Conservation (phyloP, 2,113 vertebrate genomes). For the Danionella cerebrum region DNA sequence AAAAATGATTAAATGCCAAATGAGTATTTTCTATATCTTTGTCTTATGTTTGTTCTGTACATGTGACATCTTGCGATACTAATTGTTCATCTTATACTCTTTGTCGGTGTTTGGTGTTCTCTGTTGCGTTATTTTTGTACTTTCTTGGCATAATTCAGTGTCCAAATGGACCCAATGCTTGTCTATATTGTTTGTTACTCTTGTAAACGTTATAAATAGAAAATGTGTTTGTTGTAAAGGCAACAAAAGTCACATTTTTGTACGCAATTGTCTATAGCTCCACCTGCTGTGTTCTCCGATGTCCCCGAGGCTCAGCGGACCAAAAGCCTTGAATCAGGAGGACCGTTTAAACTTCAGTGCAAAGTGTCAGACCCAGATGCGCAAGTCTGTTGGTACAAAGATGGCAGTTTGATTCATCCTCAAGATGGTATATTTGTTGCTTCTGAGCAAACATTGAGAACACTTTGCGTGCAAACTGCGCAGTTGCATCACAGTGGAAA, state of each 20-base stretch:
- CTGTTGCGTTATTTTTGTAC: constrained; percentile 17
- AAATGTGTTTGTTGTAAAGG: neutral
- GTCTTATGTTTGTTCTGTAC: constrained; percentile 18
- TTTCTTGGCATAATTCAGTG: constrained; percentile 5
- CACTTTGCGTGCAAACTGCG: constrained; percentile 52
- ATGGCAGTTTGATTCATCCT: constrained; percentile 52
- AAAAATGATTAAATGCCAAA: no score
- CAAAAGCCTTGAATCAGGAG: constrained; percentile 49
- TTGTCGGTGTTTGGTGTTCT: constrained; percentile 15
- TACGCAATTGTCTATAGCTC: constrained; percentile 52
- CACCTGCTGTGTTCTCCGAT: constrained; percentile 57
- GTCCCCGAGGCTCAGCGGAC: constrained; percentile 52
- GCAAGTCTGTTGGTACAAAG: constrained; percentile 63
- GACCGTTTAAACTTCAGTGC: constrained; percentile 56
- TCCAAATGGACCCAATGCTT: neutral
- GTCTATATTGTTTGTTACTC: constrained; percentile 9
- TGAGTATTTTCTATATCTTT: neutral
- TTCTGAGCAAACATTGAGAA: constrained; percentile 52
- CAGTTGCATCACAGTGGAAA: constrained; percentile 53
- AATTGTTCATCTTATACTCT: constrained; percentile 24
- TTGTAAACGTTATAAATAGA: neutral
- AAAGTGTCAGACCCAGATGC: constrained; percentile 55
- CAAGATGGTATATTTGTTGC: constrained; percentile 47
- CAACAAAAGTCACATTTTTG: constrained; percentile 1
- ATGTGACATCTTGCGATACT: constrained; percentile 40